Evolutionary conservation across 2,113 vertebrate genomes (phyloP), one percentile per base, ranked within the genome.

Genomic region (Scomber japonicus): DNA sequence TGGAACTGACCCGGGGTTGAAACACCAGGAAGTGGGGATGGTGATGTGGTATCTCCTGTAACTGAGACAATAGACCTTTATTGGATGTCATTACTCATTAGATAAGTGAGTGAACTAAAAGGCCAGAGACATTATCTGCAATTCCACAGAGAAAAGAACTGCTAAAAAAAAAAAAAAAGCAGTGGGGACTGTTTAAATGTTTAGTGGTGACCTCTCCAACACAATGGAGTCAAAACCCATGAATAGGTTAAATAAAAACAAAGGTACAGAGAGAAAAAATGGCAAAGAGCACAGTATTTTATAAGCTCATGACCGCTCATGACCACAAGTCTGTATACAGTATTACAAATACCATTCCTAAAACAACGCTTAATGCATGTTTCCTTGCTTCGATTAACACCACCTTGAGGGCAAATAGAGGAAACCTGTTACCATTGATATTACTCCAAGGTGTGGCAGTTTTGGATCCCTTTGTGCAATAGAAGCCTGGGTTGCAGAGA

Each of bases 401-500:
- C 30, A 44, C 4, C 0, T 19, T 17, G 75, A 81, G 64, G 15
- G 6, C 24, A 62, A 67, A 4, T 16, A 76, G 24, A 55, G n/a
- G 16, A 35, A 4, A 4, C 12, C 4, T 61, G 49, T 83, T 81
- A 93, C 92, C 89, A 83, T 83, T 86, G 17, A 30, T 59, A 72
- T 93, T 93, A 62, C 80, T 30, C 21, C 51, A 57, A 21, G 96
- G 96, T 17, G 61, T 87, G 9, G 96, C 92, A 0, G 91, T 75
- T 30, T 1, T 86, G 7, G 96, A 95, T 56, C 92, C 94, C 21
- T 91, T 74, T n/a, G 54, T 75, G 85, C 97, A 97, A 91, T 95
- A 97, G 70, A 95, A 94, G 0, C 96, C 96, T 0, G 96, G 77
- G 48, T 80, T 86, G 80, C 96, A 97, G 4, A 46, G 93, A 0